These are phyloP conservation scores for Ophion obscuratus DNA, from an alignment of 2,888 invertebrate genomes.

Conservation along the genomic window DNA sequence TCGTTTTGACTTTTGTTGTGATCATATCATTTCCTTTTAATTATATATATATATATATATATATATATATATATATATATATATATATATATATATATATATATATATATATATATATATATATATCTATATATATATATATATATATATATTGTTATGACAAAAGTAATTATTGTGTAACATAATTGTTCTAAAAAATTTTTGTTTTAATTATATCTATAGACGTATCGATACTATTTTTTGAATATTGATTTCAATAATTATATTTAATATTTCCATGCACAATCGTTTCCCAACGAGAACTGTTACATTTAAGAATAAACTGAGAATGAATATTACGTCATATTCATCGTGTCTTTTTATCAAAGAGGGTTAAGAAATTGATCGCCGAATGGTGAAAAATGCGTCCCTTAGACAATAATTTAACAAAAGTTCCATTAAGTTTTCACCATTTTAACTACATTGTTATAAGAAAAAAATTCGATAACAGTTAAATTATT, in stretches of 20 bases:
- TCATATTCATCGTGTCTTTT: too few species aligned
- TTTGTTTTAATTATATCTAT: neutral
- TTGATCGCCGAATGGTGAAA: too few species aligned
- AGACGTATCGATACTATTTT: neutral
- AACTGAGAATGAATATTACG: neutral
- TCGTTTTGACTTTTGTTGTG: constrained; percentile 20
- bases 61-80: too few species aligned
- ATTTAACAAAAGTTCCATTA: too few species aligned
- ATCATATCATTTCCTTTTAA: neutral
- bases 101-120: neutral
- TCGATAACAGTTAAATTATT: too few species aligned
- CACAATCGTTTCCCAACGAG: constrained; percentile 10
- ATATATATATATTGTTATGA: too few species aligned
- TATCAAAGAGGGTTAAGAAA: too few species aligned
- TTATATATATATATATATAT: neutral
- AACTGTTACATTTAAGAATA: constrained; percentile 8
- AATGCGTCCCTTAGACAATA: too few species aligned
- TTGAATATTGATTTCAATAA: neutral
- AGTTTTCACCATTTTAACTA: too few species aligned
- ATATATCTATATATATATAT: neutral
- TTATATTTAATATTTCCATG: neutral
- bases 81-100: neutral
- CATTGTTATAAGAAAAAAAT: too few species aligned
- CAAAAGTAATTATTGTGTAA: too few species aligned
- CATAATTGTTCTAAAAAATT: neutral